Conservation (phyloP, 2,113 vertebrate genomes). For the Montifringilla adamsi region DNA sequence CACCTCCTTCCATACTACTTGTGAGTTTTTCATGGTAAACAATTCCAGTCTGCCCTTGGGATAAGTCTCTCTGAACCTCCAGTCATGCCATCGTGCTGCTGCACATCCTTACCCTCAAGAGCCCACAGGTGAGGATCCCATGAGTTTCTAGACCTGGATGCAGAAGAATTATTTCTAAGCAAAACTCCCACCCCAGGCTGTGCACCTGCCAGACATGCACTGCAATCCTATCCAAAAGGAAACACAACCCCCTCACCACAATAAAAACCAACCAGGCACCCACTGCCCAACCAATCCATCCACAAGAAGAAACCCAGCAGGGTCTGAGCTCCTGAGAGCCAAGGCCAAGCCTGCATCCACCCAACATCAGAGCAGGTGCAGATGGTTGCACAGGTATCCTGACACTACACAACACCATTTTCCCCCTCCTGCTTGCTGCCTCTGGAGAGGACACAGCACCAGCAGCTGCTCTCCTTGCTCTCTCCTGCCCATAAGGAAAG, state of each 20-base stretch:
- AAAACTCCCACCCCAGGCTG: background rate
- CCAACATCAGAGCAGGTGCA: background rate
- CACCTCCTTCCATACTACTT: background rate
- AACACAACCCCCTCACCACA: background rate
- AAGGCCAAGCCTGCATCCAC: background rate
- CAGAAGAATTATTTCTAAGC: background rate
- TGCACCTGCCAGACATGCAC: rapidly evolving
- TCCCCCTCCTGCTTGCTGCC: background rate
- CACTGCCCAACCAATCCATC: rapidly evolving
- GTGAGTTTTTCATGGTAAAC: background rate
- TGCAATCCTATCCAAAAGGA: background rate
- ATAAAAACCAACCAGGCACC: background rate
- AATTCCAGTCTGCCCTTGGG: background rate
- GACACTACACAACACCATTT: rapidly evolving
- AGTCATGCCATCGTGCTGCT: rapidly evolving
- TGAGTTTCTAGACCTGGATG: background rate
- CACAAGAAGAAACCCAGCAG: rapidly evolving
- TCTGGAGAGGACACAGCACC: background rate
- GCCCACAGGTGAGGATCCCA: background rate
- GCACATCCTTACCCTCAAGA: background rate
- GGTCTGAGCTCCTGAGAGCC: background rate
- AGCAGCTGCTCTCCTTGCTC: background rate
- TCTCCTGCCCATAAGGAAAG: background rate
- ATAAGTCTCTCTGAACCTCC: background rate
- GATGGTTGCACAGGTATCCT: background rate